Evolutionary conservation across 1,140 invertebrate genomes (phyloP).

Genomic region (Penaeus indicus): DNA sequence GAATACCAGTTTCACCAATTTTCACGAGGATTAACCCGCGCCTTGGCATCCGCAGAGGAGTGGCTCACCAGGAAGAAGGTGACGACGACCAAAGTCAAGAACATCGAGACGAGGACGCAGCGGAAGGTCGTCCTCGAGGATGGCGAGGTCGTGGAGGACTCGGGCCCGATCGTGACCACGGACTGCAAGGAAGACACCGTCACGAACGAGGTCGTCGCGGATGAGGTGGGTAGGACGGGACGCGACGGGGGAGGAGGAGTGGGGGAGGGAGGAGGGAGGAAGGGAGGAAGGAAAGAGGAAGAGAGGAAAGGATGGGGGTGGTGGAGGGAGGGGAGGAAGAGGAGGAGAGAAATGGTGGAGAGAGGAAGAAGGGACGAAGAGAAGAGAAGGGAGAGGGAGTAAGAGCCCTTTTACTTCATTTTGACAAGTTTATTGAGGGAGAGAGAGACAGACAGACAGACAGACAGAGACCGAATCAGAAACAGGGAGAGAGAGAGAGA

Average conservation of each 20-base stretch:
- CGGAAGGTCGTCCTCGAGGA: conserved; percentile 86
- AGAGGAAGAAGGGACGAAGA: not conserved
- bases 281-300: not conserved
- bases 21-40: too few species aligned
- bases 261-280: too few species aligned
- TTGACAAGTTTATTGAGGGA: too few species aligned
- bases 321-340: not conserved
- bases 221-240: conserved; percentile 68
- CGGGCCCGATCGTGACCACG: conserved; percentile 89
- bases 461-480: too few species aligned
- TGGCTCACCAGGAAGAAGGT: conserved; percentile 90
- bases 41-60: conserved; percentile 78
- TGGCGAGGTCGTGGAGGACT: conserved; percentile 88
- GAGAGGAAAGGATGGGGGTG: not conserved
- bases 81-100: conserved; percentile 87
- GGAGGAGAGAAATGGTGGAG: not conserved
- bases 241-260: not conserved
- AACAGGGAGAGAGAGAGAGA: too few species aligned
- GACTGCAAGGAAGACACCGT: conserved; percentile 90
- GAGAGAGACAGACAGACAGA: not conserved
- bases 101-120: conserved; percentile 90
- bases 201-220: conserved; percentile 80
- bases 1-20: too few species aligned
- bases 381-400: not conserved
- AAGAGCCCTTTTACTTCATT: too few species aligned